Percentiles rank a stretch among this genome's conserved stretches.
Evolutionary conservation across 1,140 invertebrate species (phyloP).

Genomic region (Antheraea mylitta): DNA sequence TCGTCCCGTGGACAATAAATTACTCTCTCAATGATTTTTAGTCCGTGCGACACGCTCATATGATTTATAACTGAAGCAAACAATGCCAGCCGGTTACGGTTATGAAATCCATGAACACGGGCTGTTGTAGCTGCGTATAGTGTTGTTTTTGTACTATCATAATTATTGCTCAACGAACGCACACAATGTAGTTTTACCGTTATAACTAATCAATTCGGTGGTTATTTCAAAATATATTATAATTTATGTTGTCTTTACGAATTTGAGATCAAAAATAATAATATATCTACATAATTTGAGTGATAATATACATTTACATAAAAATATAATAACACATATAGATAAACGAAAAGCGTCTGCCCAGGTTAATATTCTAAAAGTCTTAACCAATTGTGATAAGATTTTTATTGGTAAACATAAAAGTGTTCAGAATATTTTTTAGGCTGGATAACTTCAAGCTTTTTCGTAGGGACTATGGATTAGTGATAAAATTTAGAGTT

Average conservation of each 20-base stretch:
- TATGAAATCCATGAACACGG: constrained; percentile 45
- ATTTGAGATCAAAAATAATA: background rate
- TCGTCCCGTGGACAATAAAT: constrained; percentile 45
- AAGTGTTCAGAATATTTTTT: too few species aligned
- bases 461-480: too few species aligned
- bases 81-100: constrained; percentile 49
- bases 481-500: too few species aligned
- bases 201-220: background rate
- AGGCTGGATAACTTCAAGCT: too few species aligned
- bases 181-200: background rate
- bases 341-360: too few species aligned
- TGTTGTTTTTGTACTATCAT: background rate
- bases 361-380: too few species aligned
- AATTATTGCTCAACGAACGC: background rate
- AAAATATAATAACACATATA: background rate
- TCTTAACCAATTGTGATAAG: too few species aligned
- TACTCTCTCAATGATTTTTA: constrained; percentile 60
- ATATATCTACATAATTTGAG: too few species aligned
- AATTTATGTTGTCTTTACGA: background rate
- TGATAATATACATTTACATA: too few species aligned
- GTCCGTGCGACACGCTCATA: constrained; percentile 59
- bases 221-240: background rate
- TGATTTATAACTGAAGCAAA: constrained; percentile 60
- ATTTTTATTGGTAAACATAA: too few species aligned
- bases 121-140: background rate